These are phyloP conservation scores for Aurelia aurita DNA, from an alignment of 30 jellyfish, hydroid and myxozoan species.

Conservation along the genomic window DNA sequence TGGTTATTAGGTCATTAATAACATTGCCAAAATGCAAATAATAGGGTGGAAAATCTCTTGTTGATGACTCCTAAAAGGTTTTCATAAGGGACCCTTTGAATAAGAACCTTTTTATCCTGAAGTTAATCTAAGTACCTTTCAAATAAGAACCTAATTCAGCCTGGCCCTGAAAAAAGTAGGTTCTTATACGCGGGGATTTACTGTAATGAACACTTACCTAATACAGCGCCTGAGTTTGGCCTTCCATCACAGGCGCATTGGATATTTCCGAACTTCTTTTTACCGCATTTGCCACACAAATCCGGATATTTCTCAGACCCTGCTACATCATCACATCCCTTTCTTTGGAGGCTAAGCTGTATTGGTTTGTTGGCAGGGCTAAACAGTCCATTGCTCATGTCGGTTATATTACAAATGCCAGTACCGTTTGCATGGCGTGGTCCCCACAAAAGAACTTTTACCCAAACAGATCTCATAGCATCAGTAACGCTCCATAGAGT, in stretches of 20 bases:
- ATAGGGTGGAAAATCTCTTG: too few relatives aligned
- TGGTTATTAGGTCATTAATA: too few relatives aligned
- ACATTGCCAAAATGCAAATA: too few relatives aligned
- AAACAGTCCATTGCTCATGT: not conserved
- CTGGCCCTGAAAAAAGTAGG: too few relatives aligned
- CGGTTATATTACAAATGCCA: constrained; percentile 53
- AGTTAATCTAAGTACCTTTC: too few relatives aligned
- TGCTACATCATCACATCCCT: constrained; percentile 54
- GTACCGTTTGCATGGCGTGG: not conserved
- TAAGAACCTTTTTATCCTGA: too few relatives aligned
- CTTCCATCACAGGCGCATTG: constrained; percentile 39
- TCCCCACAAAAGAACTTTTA: constrained; percentile 12
- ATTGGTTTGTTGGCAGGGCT: constrained; percentile 19
- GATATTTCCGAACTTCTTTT: constrained; percentile 7
- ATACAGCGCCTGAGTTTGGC: constrained; percentile 41
- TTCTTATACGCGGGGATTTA: too few relatives aligned
- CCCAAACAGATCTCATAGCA: constrained; percentile 36
- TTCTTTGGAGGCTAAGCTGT: constrained; percentile 41
- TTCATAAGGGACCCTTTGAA: too few relatives aligned
- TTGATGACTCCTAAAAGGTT: too few relatives aligned
- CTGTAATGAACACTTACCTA: constrained; percentile 3
- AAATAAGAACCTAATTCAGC: too few relatives aligned
- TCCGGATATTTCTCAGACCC: constrained; percentile 44
- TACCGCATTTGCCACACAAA: constrained; percentile 44
- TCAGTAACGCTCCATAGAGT: constrained; percentile 21